These are phyloP conservation scores for chimpanzee (Pan troglodytes) DNA, from an alignment of 2,113 vertebrate species.

Conservation along the genomic window DNA sequence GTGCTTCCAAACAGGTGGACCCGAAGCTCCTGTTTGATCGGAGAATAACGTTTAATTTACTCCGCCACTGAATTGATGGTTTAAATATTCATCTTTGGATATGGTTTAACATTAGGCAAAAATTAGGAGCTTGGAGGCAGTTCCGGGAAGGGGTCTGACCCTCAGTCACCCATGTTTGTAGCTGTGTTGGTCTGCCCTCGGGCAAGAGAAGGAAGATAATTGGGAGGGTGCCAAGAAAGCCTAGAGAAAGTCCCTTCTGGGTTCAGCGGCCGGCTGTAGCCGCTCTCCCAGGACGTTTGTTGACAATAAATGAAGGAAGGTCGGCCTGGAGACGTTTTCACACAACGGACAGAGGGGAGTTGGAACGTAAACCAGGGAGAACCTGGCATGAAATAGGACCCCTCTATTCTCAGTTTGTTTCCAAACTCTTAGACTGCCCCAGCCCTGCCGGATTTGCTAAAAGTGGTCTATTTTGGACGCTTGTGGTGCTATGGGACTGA, in stretches of 20 bases:
- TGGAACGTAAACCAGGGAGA: not conserved
- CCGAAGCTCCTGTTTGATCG: rapidly evolving
- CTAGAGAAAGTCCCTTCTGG: rapidly evolving
- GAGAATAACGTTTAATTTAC: not conserved
- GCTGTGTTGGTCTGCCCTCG: not conserved
- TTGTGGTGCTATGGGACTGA: rapidly evolving
- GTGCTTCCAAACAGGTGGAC: not conserved
- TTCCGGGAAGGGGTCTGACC: not conserved
- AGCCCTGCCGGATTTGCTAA: not conserved
- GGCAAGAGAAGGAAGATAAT: not conserved
- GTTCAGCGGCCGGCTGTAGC: rapidly evolving
- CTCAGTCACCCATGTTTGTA: not conserved
- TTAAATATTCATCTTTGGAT: not conserved
- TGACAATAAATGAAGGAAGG: not conserved
- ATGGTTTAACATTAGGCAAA: not conserved
- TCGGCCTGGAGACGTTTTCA: not conserved
- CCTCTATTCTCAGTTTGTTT: not conserved
- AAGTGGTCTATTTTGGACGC: not conserved
- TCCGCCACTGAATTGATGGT: not conserved
- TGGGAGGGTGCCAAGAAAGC: not conserved
- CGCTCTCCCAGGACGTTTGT: not conserved
- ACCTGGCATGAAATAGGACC: not conserved
- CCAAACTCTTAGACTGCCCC: not conserved
- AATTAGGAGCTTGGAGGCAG: not conserved
- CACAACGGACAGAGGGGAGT: not conserved